A percentile compares a stretch with the other conserved stretches of the same genome.
Evolutionary conservation across 2,797 vertebrate genomes (phyloP).

Genomic region (Rousettus madagascariensis): DNA sequence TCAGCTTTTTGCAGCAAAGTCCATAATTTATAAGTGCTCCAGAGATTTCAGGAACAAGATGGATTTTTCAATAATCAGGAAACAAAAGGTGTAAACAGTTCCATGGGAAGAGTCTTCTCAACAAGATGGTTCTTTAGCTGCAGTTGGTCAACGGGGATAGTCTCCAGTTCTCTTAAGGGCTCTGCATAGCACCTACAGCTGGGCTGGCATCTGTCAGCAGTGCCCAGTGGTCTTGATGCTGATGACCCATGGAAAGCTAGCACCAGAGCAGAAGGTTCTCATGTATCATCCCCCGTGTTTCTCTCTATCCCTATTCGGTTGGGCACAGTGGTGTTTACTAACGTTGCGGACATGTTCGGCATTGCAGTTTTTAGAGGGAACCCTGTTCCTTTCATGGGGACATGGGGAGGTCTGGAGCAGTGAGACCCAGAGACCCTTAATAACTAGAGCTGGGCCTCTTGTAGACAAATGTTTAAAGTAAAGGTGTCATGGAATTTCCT

Average conservation of each 20-base stretch:
- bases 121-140: neutral
- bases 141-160: neutral
- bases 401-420: neutral
- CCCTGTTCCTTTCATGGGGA: too few relatives aligned
- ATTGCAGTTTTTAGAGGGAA: neutral
- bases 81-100: neutral
- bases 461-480: neutral
- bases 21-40: neutral
- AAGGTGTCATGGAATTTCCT: neutral
- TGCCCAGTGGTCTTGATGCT: neutral
- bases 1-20: neutral
- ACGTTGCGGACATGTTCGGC: neutral
- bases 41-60: neutral
- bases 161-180: neutral
- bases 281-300: neutral
- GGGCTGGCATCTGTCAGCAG: neutral
- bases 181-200: fast-evolving
- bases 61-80: neutral
- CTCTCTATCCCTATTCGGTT: neutral
- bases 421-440: neutral
- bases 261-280: neutral
- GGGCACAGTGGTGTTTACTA: neutral
- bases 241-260: neutral
- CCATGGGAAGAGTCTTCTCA: neutral
- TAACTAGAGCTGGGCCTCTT: neutral